phyloP scores from a whole-genome alignment of 1,140 invertebrate genomes.

The Papilio xuthus region DNA sequence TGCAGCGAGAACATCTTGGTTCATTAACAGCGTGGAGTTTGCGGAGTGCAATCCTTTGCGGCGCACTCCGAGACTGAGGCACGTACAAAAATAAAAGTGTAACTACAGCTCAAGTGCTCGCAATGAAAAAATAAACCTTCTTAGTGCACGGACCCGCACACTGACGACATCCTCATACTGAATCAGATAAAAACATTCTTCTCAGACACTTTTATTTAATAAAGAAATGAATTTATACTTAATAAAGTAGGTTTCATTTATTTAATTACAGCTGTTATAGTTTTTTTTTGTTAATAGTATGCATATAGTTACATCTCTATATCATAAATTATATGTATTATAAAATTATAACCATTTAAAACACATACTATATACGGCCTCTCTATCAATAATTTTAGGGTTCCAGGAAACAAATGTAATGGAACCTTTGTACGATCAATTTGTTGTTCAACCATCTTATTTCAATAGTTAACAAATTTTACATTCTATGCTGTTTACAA shows the following conservation, averaged over 20 bases:
- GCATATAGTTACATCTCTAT: too few species aligned
- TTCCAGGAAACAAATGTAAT: too few species aligned
- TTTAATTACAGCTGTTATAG: neutral
- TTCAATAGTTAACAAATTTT: too few species aligned
- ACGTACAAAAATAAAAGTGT: constrained; percentile 21
- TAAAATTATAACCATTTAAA: too few species aligned
- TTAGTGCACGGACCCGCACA: neutral
- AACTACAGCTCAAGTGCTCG: constrained; percentile 10
- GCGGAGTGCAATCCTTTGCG: neutral
- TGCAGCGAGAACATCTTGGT: neutral
- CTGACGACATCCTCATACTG: neutral
- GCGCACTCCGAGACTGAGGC: neutral
- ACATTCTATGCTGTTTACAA: too few species aligned
- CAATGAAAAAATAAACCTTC: constrained; percentile 25
- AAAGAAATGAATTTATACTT: neutral
- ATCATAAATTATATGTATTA: too few species aligned
- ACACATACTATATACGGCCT: too few species aligned
- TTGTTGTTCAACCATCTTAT: too few species aligned
- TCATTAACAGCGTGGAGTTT: neutral
- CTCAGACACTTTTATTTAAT: neutral
- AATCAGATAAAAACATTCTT: neutral
- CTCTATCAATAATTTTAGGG: too few species aligned
- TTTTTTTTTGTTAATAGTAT: too few species aligned
- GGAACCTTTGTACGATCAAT: too few species aligned
- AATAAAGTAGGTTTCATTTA: neutral